These are phyloP conservation scores for Prunella fulvescens DNA, from an alignment of 2,113 vertebrate species.

Conservation along the genomic window DNA sequence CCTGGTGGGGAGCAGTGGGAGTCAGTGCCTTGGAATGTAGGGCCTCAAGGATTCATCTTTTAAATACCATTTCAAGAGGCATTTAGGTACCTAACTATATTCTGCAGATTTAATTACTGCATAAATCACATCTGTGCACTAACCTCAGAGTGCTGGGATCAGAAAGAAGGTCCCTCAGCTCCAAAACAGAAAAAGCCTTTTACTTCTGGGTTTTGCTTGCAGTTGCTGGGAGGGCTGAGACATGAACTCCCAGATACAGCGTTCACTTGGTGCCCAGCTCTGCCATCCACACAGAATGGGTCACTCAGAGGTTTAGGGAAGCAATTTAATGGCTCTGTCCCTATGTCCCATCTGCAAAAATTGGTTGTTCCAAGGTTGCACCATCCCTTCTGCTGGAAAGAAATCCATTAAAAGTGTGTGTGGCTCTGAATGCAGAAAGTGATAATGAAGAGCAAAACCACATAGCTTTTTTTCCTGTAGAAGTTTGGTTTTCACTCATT, in stretches of 20 bases:
- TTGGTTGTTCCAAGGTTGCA: background rate
- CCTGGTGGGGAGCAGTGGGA: background rate
- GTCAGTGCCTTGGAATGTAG: background rate
- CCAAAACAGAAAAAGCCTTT: background rate
- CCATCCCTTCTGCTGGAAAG: background rate
- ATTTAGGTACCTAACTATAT: background rate
- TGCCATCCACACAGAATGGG: background rate
- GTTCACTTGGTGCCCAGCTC: background rate
- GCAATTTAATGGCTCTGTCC: background rate
- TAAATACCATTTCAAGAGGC: background rate
- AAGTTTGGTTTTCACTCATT: background rate
- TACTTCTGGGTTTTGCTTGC: background rate
- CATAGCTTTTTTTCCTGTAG: background rate
- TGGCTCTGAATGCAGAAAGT: background rate
- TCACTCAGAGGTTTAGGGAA: background rate
- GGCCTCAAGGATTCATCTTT: background rate
- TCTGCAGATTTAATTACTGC: constrained; percentile 9
- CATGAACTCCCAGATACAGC: background rate
- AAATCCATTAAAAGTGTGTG: background rate
- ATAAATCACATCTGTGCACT: background rate
- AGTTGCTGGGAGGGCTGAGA: background rate
- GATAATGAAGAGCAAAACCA: background rate
- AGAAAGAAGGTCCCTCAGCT: background rate
- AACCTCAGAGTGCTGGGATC: background rate
- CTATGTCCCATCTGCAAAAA: background rate